Evolutionary conservation across 1,140 invertebrate species (phyloP), one percentile per base, ranked within the genome.

Genomic region (Trichogramma pretiosum): DNA sequence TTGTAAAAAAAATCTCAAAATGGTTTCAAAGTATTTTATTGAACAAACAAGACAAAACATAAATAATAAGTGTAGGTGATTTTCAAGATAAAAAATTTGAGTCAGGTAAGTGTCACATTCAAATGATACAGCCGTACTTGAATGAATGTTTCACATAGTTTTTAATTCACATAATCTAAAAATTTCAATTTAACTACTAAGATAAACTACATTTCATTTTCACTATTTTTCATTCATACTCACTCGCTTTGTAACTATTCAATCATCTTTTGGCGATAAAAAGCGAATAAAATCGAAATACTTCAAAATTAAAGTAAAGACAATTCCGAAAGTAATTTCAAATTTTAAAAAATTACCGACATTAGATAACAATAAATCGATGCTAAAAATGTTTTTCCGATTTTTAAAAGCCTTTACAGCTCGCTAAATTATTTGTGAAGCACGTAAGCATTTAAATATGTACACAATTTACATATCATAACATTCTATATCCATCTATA

Each of bases 401-500:
- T 34, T 17, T 37, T 9, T 39, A 44, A 18, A 33, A 44, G 28
- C 11, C 17, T 33, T 39, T 17, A 37, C 44, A 43, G 21, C 35
- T 8, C 26, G 41, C 11, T 30, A 16, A 30, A 44, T 33, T n/a
- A 8, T 35, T 50, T 21, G 33, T 33, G 24, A 45, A 39, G 23
- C 28, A 44, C 41, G n/a, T 28, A 13, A 45, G 21, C 43, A n/a
- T n/a, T n/a, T n/a, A 41, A 22, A 41, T 51, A 51, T 51, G 49
- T 51, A 51, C 49, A 51, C 37, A 51, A 51, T 51, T 51, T 51
- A 51, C 49, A 51, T 46, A 41, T 41, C 34, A 11, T 46, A 41
- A 44, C 35, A 26, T 26, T 24, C 19, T 44, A 34, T 40, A 33
- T 34, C 2, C 11, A 23, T n/a, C n/a, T n/a, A n/a, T n/a, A n/a